A percentile compares a stretch with the other conserved stretches of the same genome.
Evolutionary conservation across 2,888 invertebrate species (phyloP).

Genomic region (Chrysina gloriosa): DNA sequence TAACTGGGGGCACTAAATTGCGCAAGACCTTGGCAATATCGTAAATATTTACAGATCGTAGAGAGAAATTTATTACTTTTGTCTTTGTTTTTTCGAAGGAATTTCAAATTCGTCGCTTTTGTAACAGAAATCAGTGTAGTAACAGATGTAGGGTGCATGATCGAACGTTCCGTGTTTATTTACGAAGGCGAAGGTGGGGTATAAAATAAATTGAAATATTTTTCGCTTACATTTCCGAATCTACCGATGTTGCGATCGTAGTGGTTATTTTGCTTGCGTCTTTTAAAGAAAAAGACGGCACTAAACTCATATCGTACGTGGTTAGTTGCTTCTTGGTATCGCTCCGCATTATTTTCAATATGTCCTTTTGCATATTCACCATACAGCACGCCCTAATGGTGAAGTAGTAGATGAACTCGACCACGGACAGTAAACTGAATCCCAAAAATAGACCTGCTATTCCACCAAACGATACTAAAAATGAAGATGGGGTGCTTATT

Average conservation of each 20-base stretch:
- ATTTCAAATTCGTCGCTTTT: conserved; percentile 15
- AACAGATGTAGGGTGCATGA: not conserved
- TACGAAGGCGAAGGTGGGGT: not conserved
- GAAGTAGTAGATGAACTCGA: conserved; percentile 83
- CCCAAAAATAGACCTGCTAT: conserved; percentile 78
- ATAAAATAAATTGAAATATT: not conserved
- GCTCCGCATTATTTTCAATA: conserved; percentile 65
- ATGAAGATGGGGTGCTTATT: not conserved
- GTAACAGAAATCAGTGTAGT: conserved; percentile 1
- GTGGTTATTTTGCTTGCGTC: not conserved
- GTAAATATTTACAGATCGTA: conserved; percentile 23
- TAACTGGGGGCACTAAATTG: conserved; percentile 23
- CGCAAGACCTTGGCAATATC: conserved; percentile 22
- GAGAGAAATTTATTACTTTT: conserved; percentile 16
- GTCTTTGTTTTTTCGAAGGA: not conserved
- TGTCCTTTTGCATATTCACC: conserved; percentile 67
- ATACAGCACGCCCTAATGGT: conserved; percentile 77
- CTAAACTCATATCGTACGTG: conserved; percentile 60
- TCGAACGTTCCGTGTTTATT: not conserved
- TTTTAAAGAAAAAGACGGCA: conserved; percentile 58
- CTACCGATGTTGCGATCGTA: conserved; percentile 27
- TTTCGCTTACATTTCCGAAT: conserved; percentile 44
- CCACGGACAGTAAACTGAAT: conserved; percentile 80
- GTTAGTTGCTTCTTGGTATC: conserved; percentile 62
- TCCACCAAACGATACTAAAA: conserved; percentile 74